Evolutionary conservation across 2,888 invertebrate species (phyloP).

Genomic region (Incurvaria masculella): DNA sequence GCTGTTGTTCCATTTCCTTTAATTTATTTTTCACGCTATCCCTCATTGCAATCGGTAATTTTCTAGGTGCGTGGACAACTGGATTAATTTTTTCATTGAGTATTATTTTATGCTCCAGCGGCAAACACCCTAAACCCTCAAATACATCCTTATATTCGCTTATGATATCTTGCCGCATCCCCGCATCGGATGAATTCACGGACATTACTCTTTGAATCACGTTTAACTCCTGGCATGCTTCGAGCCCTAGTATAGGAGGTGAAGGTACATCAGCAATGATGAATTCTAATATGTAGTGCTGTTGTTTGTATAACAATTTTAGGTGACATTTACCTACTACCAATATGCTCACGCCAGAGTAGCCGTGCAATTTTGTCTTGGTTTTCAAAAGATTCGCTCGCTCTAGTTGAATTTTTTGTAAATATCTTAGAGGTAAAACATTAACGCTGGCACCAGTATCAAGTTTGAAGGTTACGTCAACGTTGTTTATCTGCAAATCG

Average conservation of each 20-base stretch:
- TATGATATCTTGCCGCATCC: not conserved
- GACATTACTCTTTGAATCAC: constrained; percentile 11
- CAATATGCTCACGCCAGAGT: not conserved
- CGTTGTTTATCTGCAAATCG: not conserved
- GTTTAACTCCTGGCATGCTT: constrained; percentile 13
- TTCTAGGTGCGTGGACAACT: constrained; percentile 13
- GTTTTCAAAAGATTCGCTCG: not conserved
- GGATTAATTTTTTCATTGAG: constrained; percentile 9
- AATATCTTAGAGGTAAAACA: constrained; percentile 1
- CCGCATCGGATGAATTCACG: not conserved
- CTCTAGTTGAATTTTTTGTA: constrained; percentile 1
- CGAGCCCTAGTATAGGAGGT: not conserved
- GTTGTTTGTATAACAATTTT: constrained; percentile 1
- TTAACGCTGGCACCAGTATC: not conserved
- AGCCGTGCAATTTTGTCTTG: not conserved
- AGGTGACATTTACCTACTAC: constrained; percentile 5
- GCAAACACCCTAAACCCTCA: constrained; percentile 11
- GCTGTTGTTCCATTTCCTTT: constrained; percentile 8
- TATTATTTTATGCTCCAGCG: constrained; percentile 13
- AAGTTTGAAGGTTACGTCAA: not conserved
- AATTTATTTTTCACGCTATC: constrained; percentile 9
- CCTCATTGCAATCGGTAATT: constrained; percentile 6
- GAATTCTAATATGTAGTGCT: not conserved
- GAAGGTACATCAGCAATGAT: not conserved
- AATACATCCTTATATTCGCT: constrained; percentile 11